These are phyloP conservation scores for Bos javanicus DNA, from an alignment of 2,113 vertebrate genomes.

Conservation along the genomic window DNA sequence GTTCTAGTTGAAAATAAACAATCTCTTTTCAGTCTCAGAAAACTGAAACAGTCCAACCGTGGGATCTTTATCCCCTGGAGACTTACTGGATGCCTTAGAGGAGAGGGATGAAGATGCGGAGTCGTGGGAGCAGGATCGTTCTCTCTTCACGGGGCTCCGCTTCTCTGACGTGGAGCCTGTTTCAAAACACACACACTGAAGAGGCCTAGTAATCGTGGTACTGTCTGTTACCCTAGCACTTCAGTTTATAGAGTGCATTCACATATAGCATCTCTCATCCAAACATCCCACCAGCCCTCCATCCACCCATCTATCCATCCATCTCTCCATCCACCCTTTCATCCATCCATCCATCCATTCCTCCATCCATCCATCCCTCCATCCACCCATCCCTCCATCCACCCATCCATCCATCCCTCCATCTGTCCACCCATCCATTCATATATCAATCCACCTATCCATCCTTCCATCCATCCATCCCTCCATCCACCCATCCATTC, in stretches of 20 bases:
- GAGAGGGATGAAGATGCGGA: conserved; percentile 80
- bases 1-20: background rate
- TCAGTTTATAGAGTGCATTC: accelerated
- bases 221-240: accelerated
- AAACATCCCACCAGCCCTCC: background rate
- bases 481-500: accelerated
- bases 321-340: accelerated
- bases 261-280: accelerated
- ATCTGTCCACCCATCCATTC: accelerated
- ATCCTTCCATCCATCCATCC: accelerated
- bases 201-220: accelerated
- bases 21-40: background rate
- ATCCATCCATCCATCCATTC: background rate
- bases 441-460: accelerated
- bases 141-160: conserved; percentile 80
- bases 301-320: accelerated
- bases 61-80: background rate
- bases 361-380: background rate
- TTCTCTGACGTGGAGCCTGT: conserved; percentile 79
- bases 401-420: accelerated
- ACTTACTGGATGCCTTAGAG: conserved; percentile 84
- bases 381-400: accelerated
- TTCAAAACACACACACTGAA: background rate
- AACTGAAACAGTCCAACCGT: accelerated
- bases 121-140: conserved; percentile 77